Evolutionary conservation across 2,797 vertebrate species (phyloP).

Genomic region (Danio kyathit): DNA sequence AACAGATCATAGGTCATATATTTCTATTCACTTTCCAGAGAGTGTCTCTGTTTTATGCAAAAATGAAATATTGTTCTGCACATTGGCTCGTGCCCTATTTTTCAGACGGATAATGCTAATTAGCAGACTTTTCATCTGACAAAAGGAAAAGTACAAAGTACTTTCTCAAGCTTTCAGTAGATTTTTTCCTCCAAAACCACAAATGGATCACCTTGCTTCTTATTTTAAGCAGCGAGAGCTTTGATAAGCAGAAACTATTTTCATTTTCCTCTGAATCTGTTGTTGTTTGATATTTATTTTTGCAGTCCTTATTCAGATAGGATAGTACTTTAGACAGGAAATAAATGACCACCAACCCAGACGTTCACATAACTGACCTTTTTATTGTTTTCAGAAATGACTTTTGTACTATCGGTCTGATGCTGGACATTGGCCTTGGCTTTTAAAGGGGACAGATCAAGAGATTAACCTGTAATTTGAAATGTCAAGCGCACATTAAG

Average conservation of each 20-base stretch:
- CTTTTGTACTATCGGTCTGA: background rate
- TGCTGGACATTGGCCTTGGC: background rate
- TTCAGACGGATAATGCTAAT: background rate
- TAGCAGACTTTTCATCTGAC: background rate
- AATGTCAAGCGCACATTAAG: background rate
- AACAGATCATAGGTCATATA: no score
- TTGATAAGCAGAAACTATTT: background rate
- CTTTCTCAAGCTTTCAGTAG: background rate
- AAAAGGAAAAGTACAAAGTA: background rate
- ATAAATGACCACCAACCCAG: background rate
- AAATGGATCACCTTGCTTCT: background rate
- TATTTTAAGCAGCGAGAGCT: background rate
- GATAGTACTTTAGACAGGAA: background rate
- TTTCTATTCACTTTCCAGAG: background rate
- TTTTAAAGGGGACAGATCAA: slow-evolving; percentile 4
- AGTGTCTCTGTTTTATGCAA: background rate
- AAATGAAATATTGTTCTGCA: background rate
- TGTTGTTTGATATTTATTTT: background rate
- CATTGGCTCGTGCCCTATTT: background rate
- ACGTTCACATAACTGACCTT: background rate
- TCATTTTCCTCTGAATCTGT: background rate
- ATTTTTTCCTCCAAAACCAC: background rate
- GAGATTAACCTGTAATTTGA: slow-evolving; percentile 1
- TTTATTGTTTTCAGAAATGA: slow-evolving; percentile 20
- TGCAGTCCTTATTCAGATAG: background rate